Percentiles rank a stretch among this genome's conserved stretches.
Conservation (phyloP, 2,113 vertebrate species). For the Brachirus orientalis region DNA sequence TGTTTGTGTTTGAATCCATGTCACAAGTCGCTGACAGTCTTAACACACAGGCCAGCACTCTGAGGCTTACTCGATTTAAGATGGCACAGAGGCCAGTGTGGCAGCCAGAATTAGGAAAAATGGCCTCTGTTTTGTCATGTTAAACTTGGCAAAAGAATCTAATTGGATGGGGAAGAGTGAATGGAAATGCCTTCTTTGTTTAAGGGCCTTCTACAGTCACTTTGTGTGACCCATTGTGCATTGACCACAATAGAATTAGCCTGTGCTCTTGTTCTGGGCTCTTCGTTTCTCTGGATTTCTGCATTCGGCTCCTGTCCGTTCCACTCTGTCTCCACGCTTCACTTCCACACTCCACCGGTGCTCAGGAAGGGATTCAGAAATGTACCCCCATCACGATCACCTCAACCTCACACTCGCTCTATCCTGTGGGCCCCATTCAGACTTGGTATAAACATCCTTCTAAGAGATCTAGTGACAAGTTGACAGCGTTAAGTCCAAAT, state of each 20-base stretch:
- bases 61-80: conserved; percentile 69
- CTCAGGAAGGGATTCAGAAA: conserved; percentile 52
- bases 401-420: conserved; percentile 43
- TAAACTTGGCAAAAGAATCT: conserved; percentile 81
- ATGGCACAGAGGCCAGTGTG: conserved; percentile 69
- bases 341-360: conserved; percentile 77
- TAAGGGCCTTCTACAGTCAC: conserved; percentile 85
- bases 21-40: conserved; percentile 78
- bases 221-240: conserved; percentile 86
- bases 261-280: conserved; percentile 79
- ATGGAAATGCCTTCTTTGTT: conserved; percentile 81
- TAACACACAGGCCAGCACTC: conserved; percentile 56
- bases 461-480: too few species aligned
- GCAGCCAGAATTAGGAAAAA: conserved; percentile 78
- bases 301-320: conserved; percentile 87
- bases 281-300: conserved; percentile 80
- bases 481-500: too few species aligned
- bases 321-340: conserved; percentile 85
- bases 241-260: conserved; percentile 87
- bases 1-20: conserved; percentile 74
- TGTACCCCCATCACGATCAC: conserved; percentile 63
- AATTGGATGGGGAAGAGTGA: conserved; percentile 79
- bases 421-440: conserved; percentile 19
- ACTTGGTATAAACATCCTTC: too few species aligned
- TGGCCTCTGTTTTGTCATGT: conserved; percentile 81